These are phyloP conservation scores for Epinephelus moara DNA, from an alignment of 2,113 vertebrate genomes.

Conservation along the genomic window DNA sequence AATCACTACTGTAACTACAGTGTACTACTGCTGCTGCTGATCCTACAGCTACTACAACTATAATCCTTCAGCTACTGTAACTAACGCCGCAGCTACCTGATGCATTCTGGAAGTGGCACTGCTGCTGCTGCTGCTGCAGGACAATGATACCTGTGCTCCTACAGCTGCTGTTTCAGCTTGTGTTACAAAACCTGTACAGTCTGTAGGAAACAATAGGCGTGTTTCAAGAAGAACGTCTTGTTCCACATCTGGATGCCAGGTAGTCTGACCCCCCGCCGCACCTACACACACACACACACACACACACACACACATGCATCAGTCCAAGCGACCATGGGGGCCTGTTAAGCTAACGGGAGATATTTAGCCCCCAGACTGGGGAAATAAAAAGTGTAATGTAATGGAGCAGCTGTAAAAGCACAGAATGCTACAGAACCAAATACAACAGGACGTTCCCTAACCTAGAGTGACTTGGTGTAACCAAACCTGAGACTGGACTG, in stretches of 20 bases:
- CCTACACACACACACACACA: constrained; percentile 34
- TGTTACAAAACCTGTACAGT: constrained; percentile 6
- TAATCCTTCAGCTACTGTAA: background rate
- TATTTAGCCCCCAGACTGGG: constrained; percentile 79
- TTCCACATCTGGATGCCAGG: constrained; percentile 80
- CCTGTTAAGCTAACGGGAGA: constrained; percentile 78
- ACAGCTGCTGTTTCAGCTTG: background rate
- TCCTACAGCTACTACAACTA: too few species aligned
- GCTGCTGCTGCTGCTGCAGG: background rate
- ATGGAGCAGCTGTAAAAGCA: constrained; percentile 83
- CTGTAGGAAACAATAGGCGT: constrained; percentile 53
- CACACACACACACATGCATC: constrained; percentile 21
- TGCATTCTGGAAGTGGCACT: background rate
- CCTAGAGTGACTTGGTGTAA: constrained; percentile 7
- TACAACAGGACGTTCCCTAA: constrained; percentile 60
- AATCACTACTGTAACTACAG: too few species aligned
- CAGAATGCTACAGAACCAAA: constrained; percentile 63
- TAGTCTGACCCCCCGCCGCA: constrained; percentile 51
- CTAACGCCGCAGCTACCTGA: background rate
- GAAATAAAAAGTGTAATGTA: constrained; percentile 83
- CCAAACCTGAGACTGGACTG: constrained; percentile 25
- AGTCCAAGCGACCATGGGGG: constrained; percentile 64
- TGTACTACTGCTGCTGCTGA: too few species aligned
- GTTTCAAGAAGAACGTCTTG: constrained; percentile 35
- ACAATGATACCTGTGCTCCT: background rate